These are phyloP conservation scores for Ommatoiulus sabulosus DNA, from an alignment of 2,888 invertebrate species.

Conservation along the genomic window DNA sequence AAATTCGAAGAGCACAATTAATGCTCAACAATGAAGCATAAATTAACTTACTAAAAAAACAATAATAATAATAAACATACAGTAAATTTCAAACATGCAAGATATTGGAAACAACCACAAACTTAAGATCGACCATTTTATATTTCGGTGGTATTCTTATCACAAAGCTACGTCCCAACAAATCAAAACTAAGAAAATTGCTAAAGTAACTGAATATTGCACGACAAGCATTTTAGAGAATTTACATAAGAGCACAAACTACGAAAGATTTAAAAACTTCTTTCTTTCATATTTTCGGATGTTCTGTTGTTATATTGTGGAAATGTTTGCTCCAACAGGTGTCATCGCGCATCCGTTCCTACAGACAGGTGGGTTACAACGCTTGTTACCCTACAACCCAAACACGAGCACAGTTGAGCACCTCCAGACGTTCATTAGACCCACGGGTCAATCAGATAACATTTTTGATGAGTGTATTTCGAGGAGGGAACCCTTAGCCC, in stretches of 20 bases:
- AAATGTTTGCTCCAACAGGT: not conserved
- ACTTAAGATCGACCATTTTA: too few species aligned
- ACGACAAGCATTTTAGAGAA: too few species aligned
- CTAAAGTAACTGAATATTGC: too few species aligned
- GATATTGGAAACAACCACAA: too few species aligned
- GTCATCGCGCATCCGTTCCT: not conserved
- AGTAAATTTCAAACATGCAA: too few species aligned
- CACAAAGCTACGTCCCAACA: too few species aligned
- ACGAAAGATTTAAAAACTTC: not conserved
- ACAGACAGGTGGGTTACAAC: conserved; percentile 16
- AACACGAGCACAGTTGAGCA: conserved; percentile 14
- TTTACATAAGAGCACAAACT: not conserved
- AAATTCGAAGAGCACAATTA: too few species aligned
- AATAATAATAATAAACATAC: too few species aligned
- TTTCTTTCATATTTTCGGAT: not conserved
- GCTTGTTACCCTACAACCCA: not conserved
- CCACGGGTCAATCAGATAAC: conserved; percentile 37
- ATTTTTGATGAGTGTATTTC: conserved; percentile 43
- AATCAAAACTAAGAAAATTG: too few species aligned
- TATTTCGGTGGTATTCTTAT: too few species aligned
- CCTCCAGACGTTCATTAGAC: conserved; percentile 34
- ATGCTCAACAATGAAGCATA: too few species aligned
- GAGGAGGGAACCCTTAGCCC: not conserved
- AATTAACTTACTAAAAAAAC: too few species aligned
- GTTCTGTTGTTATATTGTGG: not conserved